Evolutionary conservation across 2,888 invertebrate genomes (phyloP).

Genomic region (Epistrophe eligans): DNA sequence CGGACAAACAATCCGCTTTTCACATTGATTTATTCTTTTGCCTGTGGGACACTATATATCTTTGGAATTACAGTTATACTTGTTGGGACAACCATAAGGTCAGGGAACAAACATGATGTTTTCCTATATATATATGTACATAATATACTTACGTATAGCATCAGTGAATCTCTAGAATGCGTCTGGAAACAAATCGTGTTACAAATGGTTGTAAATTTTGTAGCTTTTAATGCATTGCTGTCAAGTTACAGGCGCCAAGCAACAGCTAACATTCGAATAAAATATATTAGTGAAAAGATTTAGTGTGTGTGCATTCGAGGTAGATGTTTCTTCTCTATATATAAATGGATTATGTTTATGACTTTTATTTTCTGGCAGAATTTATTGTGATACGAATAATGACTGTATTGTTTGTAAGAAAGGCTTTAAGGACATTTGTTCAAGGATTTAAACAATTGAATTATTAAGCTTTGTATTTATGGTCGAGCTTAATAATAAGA

Average conservation of each 20-base stretch:
- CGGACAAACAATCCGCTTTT: constrained; percentile 65
- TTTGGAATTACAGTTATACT: constrained; percentile 48
- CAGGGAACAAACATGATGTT: constrained; percentile 44
- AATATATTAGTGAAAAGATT: constrained; percentile 71
- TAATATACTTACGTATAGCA: too few relatives aligned
- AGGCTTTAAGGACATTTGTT: constrained; percentile 18
- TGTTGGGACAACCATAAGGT: constrained; percentile 63
- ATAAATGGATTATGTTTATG: constrained; percentile 62
- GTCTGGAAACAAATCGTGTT: constrained; percentile 66
- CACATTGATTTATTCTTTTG: constrained; percentile 70
- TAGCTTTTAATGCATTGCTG: constrained; percentile 70
- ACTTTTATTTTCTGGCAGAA: constrained; percentile 48
- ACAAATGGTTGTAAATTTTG: constrained; percentile 73
- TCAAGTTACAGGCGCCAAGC: constrained; percentile 75
- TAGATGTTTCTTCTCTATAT: constrained; percentile 11
- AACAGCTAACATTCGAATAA: constrained; percentile 76
- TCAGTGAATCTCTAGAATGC: constrained; percentile 3
- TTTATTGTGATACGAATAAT: constrained; percentile 22
- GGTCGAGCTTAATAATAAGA: neutral
- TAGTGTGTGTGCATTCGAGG: constrained; percentile 50
- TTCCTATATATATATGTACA: neutral
- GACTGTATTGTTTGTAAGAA: constrained; percentile 4
- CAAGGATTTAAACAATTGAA: neutral
- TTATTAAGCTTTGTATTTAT: constrained; percentile 3
- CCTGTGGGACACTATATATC: constrained; percentile 66